Base-by-base conservation (phyloP, 2,797 vertebrate genomes). In the Babyrousa celebensis region DNA sequence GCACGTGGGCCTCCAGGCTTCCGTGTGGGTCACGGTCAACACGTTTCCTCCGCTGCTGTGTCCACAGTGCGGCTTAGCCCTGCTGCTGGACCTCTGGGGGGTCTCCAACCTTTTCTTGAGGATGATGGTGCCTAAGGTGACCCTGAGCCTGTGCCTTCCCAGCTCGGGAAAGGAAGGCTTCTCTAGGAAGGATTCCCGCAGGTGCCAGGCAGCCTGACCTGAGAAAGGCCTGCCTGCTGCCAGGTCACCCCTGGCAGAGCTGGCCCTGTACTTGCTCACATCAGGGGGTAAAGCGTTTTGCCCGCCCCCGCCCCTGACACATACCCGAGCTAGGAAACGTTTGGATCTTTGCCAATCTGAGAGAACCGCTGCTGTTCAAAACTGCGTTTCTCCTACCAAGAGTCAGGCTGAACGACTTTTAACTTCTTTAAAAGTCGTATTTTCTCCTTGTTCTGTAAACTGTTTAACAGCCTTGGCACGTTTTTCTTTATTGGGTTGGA, bases 261-360 rank as follows among this genome's bases (percentile, higher is more conserved):
- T 20, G 1, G 15, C 23, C 21, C 14, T 1, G 0, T 0, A 0
- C 18, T 16, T 8, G 21, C 29, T 32, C 6, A 5, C 17, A 10
- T 58, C 16, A 8, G 23, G 3, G 21, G 32, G 14, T 3, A 8
- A 4, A 6, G 52, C 1, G 16, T 5, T 21, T 23, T 5, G 11
- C 3, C 17, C n/a, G n/a, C 27, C 5, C 40, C 12, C 3, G 12
- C 9, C 17, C 71, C 36, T 65, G 56, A 36, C n/a, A 9, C 5
- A 2, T 6, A 14, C 12, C 63, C 21, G 5, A 18, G 25, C 15
- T 36, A 17, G 27, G 36, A 83, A 67, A 75, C 16, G 29, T 83
- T 25, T n/a, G n/a, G 56, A 6, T 87, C 71, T 54, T 43, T 63
- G 23, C 74, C 21, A 48, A 32, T 29, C 54, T 32, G 11, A 78